Base-by-base conservation (phyloP, 1,140 invertebrate genomes). In the Magallana gigas region DNA sequence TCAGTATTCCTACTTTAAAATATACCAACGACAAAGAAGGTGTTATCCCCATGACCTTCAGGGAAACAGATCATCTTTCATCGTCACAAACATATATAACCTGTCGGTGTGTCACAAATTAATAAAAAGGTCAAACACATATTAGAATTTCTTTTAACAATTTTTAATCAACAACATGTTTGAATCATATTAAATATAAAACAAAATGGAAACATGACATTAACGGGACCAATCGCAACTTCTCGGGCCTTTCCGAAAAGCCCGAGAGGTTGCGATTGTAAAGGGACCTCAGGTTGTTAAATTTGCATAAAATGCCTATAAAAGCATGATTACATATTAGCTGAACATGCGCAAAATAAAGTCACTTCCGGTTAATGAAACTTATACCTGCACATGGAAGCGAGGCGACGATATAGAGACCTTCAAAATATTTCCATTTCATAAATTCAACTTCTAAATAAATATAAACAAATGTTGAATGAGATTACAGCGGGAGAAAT, bases 111-210 rank as follows among this genome's bases (percentile, higher is more conserved):
- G 2, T 5, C 36, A 48, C 36, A 48, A 4, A 4, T 48, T 2
- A 48, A 48, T 48, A 48, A 62, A 16, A 62, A 62, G 12, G n/a
- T n/a, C 14, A 12, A 62, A 62, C 9, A 16, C 60, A 16, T 36
- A 29, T 11, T 29, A 76, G 36, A 29, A 29, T 76, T 76, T 76
- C 36, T 76, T 11, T 12, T 76, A 76, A 36, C 23, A 48, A 18
- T 76, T 76, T 76, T 76, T 16, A 76, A 29, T 76, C 68, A 76
- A 76, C 68, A 76, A 76, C 68, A 76, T 76, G 12, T 76, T 12
- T 76, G 68, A 76, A 76, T 76, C 68, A 76, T 76, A 76, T 76
- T 76, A 76, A 76, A 76, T 76, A 76, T 76, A 76, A 76, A 76
- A 76, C 68, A 76, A 76, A 62, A 76, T 76, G 23, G 68, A 76